Evolutionary conservation across 2,113 vertebrate species (phyloP), one percentile per base, ranked within the genome.

Genomic region (Tragelaphus scriptus): DNA sequence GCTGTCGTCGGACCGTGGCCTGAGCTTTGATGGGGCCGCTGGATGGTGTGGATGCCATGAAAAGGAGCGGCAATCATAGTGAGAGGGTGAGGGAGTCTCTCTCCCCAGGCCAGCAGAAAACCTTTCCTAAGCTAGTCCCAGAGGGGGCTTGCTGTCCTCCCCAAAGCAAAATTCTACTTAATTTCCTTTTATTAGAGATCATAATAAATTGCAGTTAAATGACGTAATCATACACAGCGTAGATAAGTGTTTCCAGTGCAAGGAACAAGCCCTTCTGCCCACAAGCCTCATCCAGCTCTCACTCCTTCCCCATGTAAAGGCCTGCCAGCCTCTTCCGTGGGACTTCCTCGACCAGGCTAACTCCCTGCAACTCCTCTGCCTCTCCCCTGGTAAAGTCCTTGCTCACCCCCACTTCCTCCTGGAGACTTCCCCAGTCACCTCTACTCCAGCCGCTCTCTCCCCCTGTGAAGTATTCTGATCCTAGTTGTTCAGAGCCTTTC

Each of bases 1-100:
- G 23, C 85, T 87, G 92, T n/a, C 5, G 0, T 5, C 0, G 0
- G 25, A 23, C 84, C 25, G 1, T 5, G 11, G 47, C 47, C 65
- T 40, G 55, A n/a, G 61, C 49, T 56, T 32, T 91, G 56, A 44
- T 36, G 80, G 51, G 47, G 51, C 28, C 8, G 5, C 51, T 56
- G 10, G 8, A 23, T 1, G 19, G 17, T 71, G 36, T 40, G 7
- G 71, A 56, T 40, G 32, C 16, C 68, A 3, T 61, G 11, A 28
- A n/a, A 93, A 30, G 21, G n/a, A 80, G 5, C 65, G 23, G 30
- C 30, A 5, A 7, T 40, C 56, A 49, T 5, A 56, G 47, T 11
- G 17, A 80, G 44, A 16, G 15, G 44, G 36, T 9, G 12, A 25
- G 3, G n/a, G 77, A 56, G 65, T 15, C 16, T 32, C 28, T 91